Evolutionary conservation across 2,888 invertebrate genomes (phyloP).

Genomic region (Reticulitermes lucifugus): DNA sequence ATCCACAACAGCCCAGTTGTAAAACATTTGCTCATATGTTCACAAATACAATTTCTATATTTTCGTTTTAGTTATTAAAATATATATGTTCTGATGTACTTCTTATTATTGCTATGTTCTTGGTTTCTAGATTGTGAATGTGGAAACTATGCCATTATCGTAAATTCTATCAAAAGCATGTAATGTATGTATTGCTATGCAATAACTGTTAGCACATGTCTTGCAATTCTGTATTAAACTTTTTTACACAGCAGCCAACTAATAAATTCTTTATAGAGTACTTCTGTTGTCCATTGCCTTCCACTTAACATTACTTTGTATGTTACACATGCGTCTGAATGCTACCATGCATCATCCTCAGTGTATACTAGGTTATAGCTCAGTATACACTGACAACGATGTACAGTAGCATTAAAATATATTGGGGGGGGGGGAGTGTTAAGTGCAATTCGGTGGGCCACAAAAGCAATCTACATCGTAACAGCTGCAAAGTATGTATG

Average conservation of each 20-base stretch:
- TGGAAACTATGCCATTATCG: background rate
- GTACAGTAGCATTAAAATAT: too few relatives aligned
- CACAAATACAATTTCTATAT: background rate
- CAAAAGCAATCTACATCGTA: too few relatives aligned
- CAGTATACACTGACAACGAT: too few relatives aligned
- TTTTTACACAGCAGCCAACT: background rate
- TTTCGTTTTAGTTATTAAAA: constrained; percentile 34
- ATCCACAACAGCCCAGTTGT: constrained; percentile 23
- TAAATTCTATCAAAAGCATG: constrained; percentile 15
- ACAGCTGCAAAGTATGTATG: too few relatives aligned
- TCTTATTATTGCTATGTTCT: constrained; percentile 37
- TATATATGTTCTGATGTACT: constrained; percentile 30
- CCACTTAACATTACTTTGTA: too few relatives aligned
- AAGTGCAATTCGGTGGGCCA: too few relatives aligned
- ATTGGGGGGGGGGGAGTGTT: too few relatives aligned
- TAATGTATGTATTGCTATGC: constrained; percentile 13
- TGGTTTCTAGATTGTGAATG: constrained; percentile 17
- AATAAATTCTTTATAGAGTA: too few relatives aligned
- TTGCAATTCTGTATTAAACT: background rate
- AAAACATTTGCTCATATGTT: constrained; percentile 15
- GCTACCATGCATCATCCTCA: too few relatives aligned
- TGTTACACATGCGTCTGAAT: too few relatives aligned
- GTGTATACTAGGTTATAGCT: too few relatives aligned
- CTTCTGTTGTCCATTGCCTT: too few relatives aligned
- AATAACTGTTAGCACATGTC: background rate